These are phyloP conservation scores for Xyrichtys novacula DNA, from an alignment of 2,797 vertebrate genomes.

Conservation along the genomic window DNA sequence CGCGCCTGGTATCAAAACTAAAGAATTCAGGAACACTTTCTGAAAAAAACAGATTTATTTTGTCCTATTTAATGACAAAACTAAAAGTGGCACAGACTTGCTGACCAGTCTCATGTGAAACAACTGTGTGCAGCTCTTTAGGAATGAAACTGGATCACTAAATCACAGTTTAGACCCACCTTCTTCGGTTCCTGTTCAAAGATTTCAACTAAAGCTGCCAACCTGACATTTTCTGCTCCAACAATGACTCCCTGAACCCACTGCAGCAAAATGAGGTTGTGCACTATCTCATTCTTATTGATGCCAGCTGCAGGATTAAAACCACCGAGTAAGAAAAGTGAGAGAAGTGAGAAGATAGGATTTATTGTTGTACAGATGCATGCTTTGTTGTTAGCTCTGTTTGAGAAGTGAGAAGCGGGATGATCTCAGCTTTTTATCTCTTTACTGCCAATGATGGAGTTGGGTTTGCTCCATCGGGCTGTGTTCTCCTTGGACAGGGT, in stretches of 20 bases:
- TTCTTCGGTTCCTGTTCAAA: slow-evolving; percentile 9
- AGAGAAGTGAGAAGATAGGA: slow-evolving; percentile 20
- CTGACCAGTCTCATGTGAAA: not conserved
- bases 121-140: no score
- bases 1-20: not conserved
- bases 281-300: slow-evolving; percentile 21
- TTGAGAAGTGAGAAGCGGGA: slow-evolving; percentile 6
- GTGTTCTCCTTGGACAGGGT: not conserved
- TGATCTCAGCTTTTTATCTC: slow-evolving; percentile 1
- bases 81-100: not conserved
- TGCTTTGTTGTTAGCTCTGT: not conserved
- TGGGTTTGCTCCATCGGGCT: not conserved
- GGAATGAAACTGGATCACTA: slow-evolving; percentile 18
- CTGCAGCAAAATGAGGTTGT: slow-evolving; percentile 42
- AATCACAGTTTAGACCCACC: slow-evolving; percentile 9
- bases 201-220: slow-evolving; percentile 6
- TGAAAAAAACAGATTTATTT: no score
- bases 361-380: slow-evolving; percentile 4
- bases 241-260: slow-evolving; percentile 36
- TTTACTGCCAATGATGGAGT: not conserved
- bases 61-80: no score
- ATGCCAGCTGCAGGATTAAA: slow-evolving; percentile 44
- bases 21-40: not conserved
- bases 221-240: slow-evolving; percentile 20
- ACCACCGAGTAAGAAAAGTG: slow-evolving; percentile 19